These are phyloP conservation scores for Vanessa tameamea DNA, from an alignment of 1,140 invertebrate genomes.

Conservation along the genomic window DNA sequence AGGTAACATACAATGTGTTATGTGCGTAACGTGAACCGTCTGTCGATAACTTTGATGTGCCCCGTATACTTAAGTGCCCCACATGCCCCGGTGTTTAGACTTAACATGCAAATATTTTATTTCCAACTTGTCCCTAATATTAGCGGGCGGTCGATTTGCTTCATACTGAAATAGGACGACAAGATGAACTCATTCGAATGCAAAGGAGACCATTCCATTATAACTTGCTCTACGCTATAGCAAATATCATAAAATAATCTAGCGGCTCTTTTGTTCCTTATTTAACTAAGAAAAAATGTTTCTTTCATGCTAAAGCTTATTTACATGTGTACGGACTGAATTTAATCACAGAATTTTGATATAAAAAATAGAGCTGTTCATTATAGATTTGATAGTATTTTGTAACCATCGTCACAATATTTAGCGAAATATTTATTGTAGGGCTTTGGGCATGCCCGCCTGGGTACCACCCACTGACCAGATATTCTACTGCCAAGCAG, in stretches of 20 bases:
- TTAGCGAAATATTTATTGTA: no score
- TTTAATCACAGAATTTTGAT: not conserved
- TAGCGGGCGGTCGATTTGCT: conserved; percentile 25
- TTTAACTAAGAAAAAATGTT: conserved; percentile 30
- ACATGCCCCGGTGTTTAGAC: conserved; percentile 3
- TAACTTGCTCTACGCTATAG: conserved; percentile 35
- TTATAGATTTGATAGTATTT: no score
- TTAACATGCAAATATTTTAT: conserved; percentile 23
- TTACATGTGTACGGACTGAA: conserved; percentile 11
- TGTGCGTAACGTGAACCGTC: conserved; percentile 16
- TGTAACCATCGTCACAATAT: no score
- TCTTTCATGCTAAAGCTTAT: conserved; percentile 15
- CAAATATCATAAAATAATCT: conserved; percentile 41
- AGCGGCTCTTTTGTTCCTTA: conserved; percentile 31
- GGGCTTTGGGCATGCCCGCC: no score
- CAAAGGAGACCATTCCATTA: conserved; percentile 40
- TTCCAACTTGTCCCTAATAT: conserved; percentile 21
- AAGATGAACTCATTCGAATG: conserved; percentile 41
- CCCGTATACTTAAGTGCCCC: not conserved
- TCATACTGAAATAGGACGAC: conserved; percentile 21
- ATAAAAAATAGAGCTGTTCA: no score
- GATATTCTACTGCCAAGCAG: no score
- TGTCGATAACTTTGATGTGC: conserved; percentile 19
- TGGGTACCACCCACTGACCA: no score
- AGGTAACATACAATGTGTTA: not conserved